These are phyloP conservation scores for Anguilla marmorata DNA, from an alignment of 2,797 vertebrate species.

Conservation along the genomic window DNA sequence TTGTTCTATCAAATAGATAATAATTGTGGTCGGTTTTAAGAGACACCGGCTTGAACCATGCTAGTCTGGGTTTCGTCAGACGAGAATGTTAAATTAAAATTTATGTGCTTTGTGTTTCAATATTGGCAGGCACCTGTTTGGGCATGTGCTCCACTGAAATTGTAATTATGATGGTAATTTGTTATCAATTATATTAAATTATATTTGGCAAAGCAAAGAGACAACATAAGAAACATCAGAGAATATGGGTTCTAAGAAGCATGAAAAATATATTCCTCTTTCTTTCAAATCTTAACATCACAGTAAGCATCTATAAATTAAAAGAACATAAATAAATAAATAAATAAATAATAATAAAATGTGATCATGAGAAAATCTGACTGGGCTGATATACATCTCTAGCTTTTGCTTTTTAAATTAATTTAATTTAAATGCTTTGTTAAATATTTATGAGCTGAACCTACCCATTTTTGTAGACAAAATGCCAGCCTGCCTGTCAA, in stretches of 20 bases:
- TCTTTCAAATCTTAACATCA: not conserved
- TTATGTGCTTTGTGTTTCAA: constrained; percentile 14
- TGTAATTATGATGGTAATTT: constrained; percentile 6
- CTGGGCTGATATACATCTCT: not conserved
- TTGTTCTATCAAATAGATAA: constrained; percentile 44
- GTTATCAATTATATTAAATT: constrained; percentile 14
- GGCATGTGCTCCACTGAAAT: not conserved
- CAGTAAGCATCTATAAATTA: not conserved
- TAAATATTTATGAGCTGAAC: not conserved
- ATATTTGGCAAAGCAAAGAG: not conserved
- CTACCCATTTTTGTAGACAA: not conserved
- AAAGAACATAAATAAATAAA: too few relatives aligned
- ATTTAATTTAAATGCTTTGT: not conserved
- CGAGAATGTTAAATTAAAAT: constrained; percentile 27
- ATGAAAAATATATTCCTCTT: not conserved
- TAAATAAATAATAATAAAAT: too few relatives aligned
- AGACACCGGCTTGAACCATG: constrained; percentile 15
- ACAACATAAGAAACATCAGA: not conserved
- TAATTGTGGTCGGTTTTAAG: constrained; percentile 32
- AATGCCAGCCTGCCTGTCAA: not conserved
- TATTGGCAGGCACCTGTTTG: not conserved
- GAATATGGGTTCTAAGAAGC: not conserved
- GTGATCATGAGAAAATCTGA: not conserved
- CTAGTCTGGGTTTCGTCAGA: constrained; percentile 32
- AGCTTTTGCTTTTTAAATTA: not conserved